A percentile compares a stretch with the other conserved stretches of the same genome.
phyloP scores from a whole-genome alignment of 1,140 invertebrate species.

The Stegodyphus dumicola region DNA sequence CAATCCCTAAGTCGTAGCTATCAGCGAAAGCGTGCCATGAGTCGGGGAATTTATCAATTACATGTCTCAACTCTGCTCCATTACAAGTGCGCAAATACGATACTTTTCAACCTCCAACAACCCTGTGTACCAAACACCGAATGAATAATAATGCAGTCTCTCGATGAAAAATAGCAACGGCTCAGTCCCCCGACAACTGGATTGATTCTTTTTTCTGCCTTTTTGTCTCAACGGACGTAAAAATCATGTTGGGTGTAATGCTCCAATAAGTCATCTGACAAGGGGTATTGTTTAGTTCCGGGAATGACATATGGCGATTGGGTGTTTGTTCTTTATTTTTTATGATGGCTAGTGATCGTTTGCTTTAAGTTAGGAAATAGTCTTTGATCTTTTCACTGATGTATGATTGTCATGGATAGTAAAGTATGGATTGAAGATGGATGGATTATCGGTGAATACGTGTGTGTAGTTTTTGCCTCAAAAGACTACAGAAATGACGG shows the following conservation, averaged over 20 bases:
- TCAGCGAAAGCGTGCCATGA: slow-evolving; percentile 4
- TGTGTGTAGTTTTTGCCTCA: no score
- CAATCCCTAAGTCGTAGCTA: not conserved
- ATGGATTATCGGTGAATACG: no score
- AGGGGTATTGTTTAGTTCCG: slow-evolving; percentile 10
- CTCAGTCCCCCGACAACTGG: not conserved
- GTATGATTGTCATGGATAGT: no score
- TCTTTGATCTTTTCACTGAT: no score
- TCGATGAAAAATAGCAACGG: slow-evolving; percentile 2
- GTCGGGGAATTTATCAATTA: slow-evolving; percentile 7
- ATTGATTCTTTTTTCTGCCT: not conserved
- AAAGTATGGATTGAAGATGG: no score
- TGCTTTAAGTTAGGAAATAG: no score
- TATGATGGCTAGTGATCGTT: no score
- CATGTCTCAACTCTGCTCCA: not conserved
- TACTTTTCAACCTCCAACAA: slow-evolving; percentile 1
- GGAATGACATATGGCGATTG: no score
- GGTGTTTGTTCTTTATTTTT: no score
- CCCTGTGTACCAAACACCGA: not conserved
- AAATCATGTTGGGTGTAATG: slow-evolving; percentile 25
- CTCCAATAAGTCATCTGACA: slow-evolving; percentile 18
- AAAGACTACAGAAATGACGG: no score
- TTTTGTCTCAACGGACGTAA: slow-evolving; percentile 11
- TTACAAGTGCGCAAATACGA: not conserved
- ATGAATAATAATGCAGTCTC: not conserved